Percentiles rank a stretch among this genome's conserved stretches.
phyloP scores from a whole-genome alignment of 2,797 vertebrate species.

The Ambastaia sidthimunki region DNA sequence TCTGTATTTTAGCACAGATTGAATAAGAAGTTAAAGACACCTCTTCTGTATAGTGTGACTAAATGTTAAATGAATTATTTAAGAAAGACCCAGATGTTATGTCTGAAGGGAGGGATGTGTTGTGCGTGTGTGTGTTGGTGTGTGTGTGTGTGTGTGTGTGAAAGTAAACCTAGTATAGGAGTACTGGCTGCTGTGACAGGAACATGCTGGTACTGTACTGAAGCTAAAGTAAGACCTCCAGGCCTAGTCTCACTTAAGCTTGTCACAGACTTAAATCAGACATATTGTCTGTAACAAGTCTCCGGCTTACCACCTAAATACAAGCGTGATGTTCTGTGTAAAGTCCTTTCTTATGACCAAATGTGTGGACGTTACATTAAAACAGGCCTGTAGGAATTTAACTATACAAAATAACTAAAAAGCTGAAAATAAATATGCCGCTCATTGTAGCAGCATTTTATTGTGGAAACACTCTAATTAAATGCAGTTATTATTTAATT shows the following conservation, averaged over 20 bases:
- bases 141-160: constrained; percentile 55
- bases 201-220: constrained; percentile 76
- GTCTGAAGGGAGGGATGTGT: constrained; percentile 61
- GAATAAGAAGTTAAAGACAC: constrained; percentile 20
- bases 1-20: constrained; percentile 10
- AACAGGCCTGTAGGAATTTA: background rate
- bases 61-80: constrained; percentile 63
- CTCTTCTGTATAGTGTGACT: constrained; percentile 37
- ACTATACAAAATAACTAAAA: too few relatives aligned
- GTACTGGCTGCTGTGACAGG: constrained; percentile 74
- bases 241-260: constrained; percentile 68
- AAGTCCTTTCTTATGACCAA: background rate
- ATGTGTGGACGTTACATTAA: background rate
- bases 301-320: constrained; percentile 61
- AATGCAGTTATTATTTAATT: background rate
- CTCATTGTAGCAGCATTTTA: background rate
- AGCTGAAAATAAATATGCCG: too few relatives aligned
- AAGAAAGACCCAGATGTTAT: constrained; percentile 53
- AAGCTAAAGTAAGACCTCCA: constrained; percentile 69
- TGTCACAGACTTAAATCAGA: constrained; percentile 72
- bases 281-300: constrained; percentile 74
- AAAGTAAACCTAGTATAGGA: constrained; percentile 71
- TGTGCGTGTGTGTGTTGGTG: constrained; percentile 73
- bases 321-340: constrained; percentile 21
- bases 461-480: background rate